Percentiles rank a stretch among this genome's conserved stretches.
Conservation (phyloP, 1,140 invertebrate genomes). For the Drosophila setifemur region DNA sequence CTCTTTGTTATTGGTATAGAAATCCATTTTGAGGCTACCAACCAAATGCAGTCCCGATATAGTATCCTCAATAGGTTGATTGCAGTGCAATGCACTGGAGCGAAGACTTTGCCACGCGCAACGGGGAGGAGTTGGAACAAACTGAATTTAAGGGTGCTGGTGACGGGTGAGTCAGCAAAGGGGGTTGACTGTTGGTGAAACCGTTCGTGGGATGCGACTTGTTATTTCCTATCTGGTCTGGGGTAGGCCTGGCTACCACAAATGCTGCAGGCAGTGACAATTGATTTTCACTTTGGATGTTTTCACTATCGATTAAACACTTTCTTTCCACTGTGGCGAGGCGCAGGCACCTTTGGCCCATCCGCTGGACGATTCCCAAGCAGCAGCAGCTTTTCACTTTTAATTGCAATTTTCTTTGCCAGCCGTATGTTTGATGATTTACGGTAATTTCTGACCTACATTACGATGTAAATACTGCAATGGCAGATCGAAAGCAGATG, state of each 20-base stretch:
- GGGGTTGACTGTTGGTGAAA: slow-evolving; percentile 36
- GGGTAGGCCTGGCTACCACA: slow-evolving; percentile 26
- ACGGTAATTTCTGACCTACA: slow-evolving; percentile 61
- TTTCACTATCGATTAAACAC: slow-evolving; percentile 76
- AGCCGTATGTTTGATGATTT: slow-evolving; percentile 35
- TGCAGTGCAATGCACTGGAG: slow-evolving; percentile 61
- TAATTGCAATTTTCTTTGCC: slow-evolving; percentile 49
- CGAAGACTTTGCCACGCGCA: not conserved
- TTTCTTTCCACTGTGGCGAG: slow-evolving; percentile 53
- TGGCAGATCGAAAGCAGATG: slow-evolving; percentile 53
- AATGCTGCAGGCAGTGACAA: slow-evolving; percentile 30
- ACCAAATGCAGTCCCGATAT: slow-evolving; percentile 1
- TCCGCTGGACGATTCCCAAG: slow-evolving; percentile 38
- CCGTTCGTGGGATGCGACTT: slow-evolving; percentile 27
- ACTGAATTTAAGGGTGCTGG: slow-evolving; percentile 16
- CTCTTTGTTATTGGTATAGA: slow-evolving; percentile 59
- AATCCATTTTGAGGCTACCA: slow-evolving; percentile 59
- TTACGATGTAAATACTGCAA: slow-evolving; percentile 31
- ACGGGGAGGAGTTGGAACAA: not conserved
- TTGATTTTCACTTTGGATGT: slow-evolving; percentile 51
- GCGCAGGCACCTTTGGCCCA: slow-evolving; percentile 38
- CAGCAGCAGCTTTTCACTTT: slow-evolving; percentile 46
- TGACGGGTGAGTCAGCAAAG: slow-evolving; percentile 12
- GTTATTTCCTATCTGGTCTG: not conserved
- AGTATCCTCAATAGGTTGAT: slow-evolving; percentile 51